Evolutionary conservation across 2,888 invertebrate genomes (phyloP).

Genomic region (Hypselothyrea guttata): DNA sequence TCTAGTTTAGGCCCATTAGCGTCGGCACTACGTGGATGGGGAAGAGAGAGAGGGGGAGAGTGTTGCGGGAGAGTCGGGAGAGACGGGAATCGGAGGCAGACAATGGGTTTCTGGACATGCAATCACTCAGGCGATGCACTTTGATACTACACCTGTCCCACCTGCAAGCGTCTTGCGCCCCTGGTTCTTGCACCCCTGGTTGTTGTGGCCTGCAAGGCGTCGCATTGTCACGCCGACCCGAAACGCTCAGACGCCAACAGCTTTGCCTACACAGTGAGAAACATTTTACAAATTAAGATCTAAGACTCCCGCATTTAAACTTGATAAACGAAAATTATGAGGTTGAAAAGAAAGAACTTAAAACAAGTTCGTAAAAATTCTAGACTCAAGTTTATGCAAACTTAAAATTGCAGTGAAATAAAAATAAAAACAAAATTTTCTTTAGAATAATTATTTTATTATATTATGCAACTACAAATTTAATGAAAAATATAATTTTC

Average conservation of each 20-base stretch:
- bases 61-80: neutral
- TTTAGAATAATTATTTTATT: too few relatives aligned
- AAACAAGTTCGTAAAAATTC: too few relatives aligned
- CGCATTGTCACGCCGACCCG: slow-evolving; percentile 67
- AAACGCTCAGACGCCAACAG: slow-evolving; percentile 29
- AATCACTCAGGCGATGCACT: slow-evolving; percentile 74
- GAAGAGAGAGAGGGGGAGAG: neutral
- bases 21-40: slow-evolving; percentile 16
- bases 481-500: too few relatives aligned
- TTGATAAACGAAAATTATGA: too few relatives aligned
- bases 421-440: too few relatives aligned
- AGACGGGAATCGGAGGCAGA: slow-evolving; percentile 31
- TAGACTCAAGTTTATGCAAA: too few relatives aligned
- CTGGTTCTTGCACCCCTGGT: slow-evolving; percentile 19
- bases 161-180: slow-evolving; percentile 20
- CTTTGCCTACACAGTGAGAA: too few relatives aligned
- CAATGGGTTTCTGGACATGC: slow-evolving; percentile 69
- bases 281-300: too few relatives aligned
- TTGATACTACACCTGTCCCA: slow-evolving; percentile 50
- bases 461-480: too few relatives aligned
- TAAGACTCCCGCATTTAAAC: too few relatives aligned
- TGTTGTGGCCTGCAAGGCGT: slow-evolving; percentile 46
- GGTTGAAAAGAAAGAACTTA: too few relatives aligned
- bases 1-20: slow-evolving; percentile 69
- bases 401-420: too few relatives aligned